These are phyloP conservation scores for Chrysopa pallens DNA, from an alignment of 1,140 invertebrate species.

Conservation along the genomic window DNA sequence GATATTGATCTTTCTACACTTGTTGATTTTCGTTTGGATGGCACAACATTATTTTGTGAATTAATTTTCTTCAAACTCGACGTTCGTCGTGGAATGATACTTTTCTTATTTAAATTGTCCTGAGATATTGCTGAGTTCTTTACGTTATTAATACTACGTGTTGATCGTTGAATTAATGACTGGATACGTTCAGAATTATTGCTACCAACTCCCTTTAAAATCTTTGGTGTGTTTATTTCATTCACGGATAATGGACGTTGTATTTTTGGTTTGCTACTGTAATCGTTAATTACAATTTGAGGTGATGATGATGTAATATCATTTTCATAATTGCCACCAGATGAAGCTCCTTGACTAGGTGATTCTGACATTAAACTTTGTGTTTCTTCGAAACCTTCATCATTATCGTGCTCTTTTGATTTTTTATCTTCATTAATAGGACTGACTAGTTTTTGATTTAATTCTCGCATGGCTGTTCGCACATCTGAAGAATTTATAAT, in stretches of 20 bases:
- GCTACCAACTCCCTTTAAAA: not conserved
- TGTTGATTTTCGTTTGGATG: conserved; percentile 5
- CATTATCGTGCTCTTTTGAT: conserved; percentile 49
- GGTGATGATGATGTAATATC: not conserved
- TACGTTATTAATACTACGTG: too few species aligned
- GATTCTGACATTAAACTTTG: conserved; percentile 71
- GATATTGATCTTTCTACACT: conserved; percentile 43
- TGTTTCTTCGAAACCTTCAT: conserved; percentile 81
- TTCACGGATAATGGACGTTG: conserved; percentile 2
- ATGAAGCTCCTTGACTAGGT: conserved; percentile 58
- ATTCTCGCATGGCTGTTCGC: conserved; percentile 33
- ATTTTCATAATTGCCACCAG: conserved; percentile 19
- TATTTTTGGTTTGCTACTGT: conserved; percentile 4
- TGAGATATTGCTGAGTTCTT: not conserved
- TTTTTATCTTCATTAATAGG: conserved; percentile 7
- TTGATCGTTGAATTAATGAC: too few species aligned
- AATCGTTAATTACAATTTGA: not conserved
- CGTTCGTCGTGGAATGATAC: conserved; percentile 16
- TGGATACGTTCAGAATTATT: too few species aligned
- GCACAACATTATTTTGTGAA: conserved; percentile 11
- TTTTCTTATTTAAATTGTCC: not conserved
- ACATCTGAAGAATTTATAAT: conserved; percentile 44
- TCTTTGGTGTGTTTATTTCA: not conserved
- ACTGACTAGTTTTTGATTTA: not conserved
- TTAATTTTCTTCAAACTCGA: conserved; percentile 20